Evolutionary conservation across 1,140 invertebrate genomes (phyloP).

Genomic region (Potamilus streckersoni): DNA sequence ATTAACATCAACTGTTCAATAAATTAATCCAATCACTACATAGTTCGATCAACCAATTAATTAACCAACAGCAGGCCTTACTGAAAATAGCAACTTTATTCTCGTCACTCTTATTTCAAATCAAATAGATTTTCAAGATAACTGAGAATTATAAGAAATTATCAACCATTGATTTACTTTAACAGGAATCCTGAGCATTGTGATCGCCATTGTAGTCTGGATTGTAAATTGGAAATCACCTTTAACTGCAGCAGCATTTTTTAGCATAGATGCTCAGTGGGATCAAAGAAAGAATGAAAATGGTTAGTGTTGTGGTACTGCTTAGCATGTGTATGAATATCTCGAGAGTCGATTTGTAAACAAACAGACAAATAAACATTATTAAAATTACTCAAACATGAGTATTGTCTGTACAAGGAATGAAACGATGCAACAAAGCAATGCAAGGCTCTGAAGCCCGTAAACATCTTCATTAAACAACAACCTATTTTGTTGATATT

Average conservation of each 20-base stretch:
- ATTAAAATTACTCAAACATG: no score
- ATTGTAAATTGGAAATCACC: conserved; percentile 68
- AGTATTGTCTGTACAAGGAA: no score
- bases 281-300: conserved; percentile 37
- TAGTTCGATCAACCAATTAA: not conserved
- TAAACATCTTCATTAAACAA: no score
- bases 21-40: no score
- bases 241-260: conserved; percentile 69
- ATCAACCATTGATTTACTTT: conserved; percentile 9
- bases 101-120: not conserved
- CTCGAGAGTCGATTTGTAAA: no score
- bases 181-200: conserved; percentile 71
- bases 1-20: no score
- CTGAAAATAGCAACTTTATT: not conserved
- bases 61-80: not conserved
- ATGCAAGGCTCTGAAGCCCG: no score
- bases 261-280: conserved; percentile 72
- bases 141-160: not conserved
- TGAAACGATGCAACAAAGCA: no score
- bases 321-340: no score
- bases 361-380: no score
- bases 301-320: no score
- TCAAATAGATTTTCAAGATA: not conserved
- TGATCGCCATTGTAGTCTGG: conserved; percentile 67
- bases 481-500: no score